These are phyloP conservation scores for Alca torda DNA, from an alignment of 2,797 vertebrate genomes.

Conservation along the genomic window DNA sequence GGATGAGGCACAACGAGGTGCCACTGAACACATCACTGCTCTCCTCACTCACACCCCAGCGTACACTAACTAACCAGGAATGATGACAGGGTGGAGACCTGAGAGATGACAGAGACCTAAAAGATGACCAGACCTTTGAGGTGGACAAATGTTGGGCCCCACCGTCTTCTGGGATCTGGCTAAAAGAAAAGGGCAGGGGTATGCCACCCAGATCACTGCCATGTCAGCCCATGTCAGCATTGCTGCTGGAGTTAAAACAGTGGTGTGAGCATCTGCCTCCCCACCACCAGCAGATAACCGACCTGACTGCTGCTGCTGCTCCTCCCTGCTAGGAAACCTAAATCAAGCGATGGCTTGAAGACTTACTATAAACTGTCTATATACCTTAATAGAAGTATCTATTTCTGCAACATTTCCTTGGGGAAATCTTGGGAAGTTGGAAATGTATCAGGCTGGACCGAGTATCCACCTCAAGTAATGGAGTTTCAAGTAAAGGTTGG, in stretches of 20 bases:
- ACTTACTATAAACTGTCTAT: not conserved
- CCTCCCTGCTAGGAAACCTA: not conserved
- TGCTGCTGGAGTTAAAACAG: not conserved
- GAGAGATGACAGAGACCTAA: not conserved
- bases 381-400: not conserved
- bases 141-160: not conserved
- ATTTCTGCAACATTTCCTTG: constrained; percentile 14
- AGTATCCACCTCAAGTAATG: not conserved
- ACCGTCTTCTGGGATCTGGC: not conserved
- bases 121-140: not conserved
- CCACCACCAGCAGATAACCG: not conserved
- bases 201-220: not conserved
- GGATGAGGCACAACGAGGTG: not conserved
- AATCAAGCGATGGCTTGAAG: not conserved
- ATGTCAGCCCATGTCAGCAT: not conserved
- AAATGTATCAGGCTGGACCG: not conserved
- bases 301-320: not conserved
- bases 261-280: not conserved
- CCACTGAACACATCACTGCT: not conserved
- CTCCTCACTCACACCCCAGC: not conserved
- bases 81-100: not conserved
- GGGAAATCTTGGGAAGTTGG: constrained; percentile 12
- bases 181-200: not conserved
- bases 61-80: not conserved
- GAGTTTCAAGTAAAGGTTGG: not conserved